These are phyloP conservation scores for Zoroaster sp. DNA, from an alignment of 53 echinoderm and acorn worm genomes.

Conservation along the genomic window DNA sequence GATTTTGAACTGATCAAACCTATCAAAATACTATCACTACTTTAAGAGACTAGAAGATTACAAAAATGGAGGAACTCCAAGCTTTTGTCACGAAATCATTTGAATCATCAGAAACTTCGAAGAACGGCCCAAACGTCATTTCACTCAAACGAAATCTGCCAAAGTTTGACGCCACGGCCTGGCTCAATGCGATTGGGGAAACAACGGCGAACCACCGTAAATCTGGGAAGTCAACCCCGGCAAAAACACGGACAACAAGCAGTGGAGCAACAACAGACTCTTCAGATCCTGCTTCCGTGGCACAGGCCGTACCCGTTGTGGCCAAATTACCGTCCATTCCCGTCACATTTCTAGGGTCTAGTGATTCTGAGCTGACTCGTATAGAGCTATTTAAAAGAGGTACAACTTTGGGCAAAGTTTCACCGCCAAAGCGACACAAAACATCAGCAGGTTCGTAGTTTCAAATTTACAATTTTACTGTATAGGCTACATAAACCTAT, in stretches of 20 bases:
- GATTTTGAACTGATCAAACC: not conserved
- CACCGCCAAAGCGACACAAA: not conserved
- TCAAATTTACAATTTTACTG: not conserved
- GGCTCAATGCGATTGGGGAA: slow-evolving; percentile 76
- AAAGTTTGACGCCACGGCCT: slow-evolving; percentile 77
- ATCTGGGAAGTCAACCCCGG: not conserved
- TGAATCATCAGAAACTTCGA: slow-evolving; percentile 66
- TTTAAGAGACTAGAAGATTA: not conserved
- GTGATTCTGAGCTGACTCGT: slow-evolving; percentile 17
- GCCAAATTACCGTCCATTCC: slow-evolving; percentile 28
- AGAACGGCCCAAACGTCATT: slow-evolving; percentile 33
- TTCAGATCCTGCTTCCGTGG: slow-evolving; percentile 6
- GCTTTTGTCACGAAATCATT: slow-evolving; percentile 98
- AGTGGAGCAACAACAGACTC: slow-evolving; percentile 6
- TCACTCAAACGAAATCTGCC: slow-evolving; percentile 67
- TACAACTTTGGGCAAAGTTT: not conserved
- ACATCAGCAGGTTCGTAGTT: slow-evolving; percentile 7
- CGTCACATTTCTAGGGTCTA: not conserved
- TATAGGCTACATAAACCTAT: no score
- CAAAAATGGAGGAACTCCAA: slow-evolving; percentile 86
- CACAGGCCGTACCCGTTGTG: slow-evolving; percentile 29
- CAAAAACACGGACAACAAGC: not conserved
- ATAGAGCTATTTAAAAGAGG: not conserved
- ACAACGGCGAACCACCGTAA: not conserved
- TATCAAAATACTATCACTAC: not conserved